Evolutionary conservation across 2,113 vertebrate genomes (phyloP).

Genomic region (Thamnaconus septentrionalis): DNA sequence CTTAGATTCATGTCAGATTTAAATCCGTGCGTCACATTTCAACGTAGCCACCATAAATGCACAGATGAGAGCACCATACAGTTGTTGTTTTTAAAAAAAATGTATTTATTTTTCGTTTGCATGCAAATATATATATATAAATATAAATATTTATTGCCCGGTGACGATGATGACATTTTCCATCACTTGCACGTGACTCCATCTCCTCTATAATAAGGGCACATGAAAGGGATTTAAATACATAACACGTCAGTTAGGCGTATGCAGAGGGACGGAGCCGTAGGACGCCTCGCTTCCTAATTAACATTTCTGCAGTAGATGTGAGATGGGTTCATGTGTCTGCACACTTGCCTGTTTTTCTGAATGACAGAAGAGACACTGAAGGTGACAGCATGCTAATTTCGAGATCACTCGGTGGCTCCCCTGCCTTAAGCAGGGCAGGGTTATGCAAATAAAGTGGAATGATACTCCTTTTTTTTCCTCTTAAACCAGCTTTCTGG

Average conservation of each 20-base stretch:
- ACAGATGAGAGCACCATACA: slow-evolving; percentile 24
- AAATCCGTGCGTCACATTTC: slow-evolving; percentile 19
- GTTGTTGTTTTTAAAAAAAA: background rate
- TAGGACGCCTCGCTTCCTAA: slow-evolving; percentile 71
- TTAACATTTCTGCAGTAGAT: slow-evolving; percentile 75
- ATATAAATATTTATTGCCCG: background rate
- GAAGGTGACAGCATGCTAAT: slow-evolving; percentile 79
- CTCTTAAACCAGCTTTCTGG: slow-evolving; percentile 28
- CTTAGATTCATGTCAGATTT: slow-evolving; percentile 38
- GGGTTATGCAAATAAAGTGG: slow-evolving; percentile 69
- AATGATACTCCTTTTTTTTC: slow-evolving; percentile 49
- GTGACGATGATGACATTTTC: slow-evolving; percentile 55
- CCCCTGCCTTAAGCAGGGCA: slow-evolving; percentile 68
- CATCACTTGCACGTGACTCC: slow-evolving; percentile 60
- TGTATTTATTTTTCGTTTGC: slow-evolving; percentile 21
- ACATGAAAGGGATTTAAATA: slow-evolving; percentile 76
- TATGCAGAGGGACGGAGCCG: slow-evolving; percentile 63
- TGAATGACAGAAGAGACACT: slow-evolving; percentile 73
- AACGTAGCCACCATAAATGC: slow-evolving; percentile 16
- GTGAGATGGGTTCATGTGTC: slow-evolving; percentile 69
- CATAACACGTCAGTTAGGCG: slow-evolving; percentile 68
- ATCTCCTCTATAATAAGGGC: slow-evolving; percentile 67
- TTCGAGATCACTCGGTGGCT: slow-evolving; percentile 68
- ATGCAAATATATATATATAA: slow-evolving; percentile 24
- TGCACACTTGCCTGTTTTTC: slow-evolving; percentile 65